Evolutionary conservation across 30 jellyfish, hydroid and myxozoan genomes (phyloP).

Genomic region (Cassiopea xamachana): DNA sequence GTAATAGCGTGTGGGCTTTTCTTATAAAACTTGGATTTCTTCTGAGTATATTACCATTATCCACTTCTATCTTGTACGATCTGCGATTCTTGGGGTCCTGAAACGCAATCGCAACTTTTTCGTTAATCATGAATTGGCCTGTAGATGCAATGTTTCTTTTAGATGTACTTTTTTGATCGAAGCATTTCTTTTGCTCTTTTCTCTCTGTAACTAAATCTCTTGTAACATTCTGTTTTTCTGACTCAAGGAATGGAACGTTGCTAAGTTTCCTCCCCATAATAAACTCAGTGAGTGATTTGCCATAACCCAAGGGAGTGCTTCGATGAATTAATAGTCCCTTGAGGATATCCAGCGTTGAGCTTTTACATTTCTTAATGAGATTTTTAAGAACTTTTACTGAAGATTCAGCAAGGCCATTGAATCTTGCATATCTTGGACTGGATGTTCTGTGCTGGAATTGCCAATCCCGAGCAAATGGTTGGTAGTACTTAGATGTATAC

Average conservation of each 20-base stretch:
- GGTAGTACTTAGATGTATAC: neutral
- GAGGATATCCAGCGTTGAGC: conserved; percentile 41
- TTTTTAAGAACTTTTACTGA: conserved; percentile 41
- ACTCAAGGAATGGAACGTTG: conserved; percentile 21
- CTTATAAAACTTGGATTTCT: conserved; percentile 15
- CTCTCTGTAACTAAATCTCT: neutral
- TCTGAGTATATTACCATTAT: conserved; percentile 27
- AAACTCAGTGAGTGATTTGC: conserved; percentile 54
- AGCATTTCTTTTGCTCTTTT: neutral
- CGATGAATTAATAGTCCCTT: conserved; percentile 50
- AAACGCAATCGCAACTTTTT: neutral
- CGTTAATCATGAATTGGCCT: neutral
- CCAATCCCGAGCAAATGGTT: too few species aligned
- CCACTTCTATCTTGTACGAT: conserved; percentile 24
- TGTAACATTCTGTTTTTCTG: neutral
- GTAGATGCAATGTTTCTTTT: neutral
- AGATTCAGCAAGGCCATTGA: conserved; percentile 10
- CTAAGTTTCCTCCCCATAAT: conserved; percentile 34
- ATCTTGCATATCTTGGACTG: too few species aligned
- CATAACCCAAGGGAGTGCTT: conserved; percentile 55
- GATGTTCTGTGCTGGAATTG: too few species aligned
- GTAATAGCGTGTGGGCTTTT: conserved; percentile 13
- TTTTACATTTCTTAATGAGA: conserved; percentile 51
- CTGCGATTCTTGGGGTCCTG: conserved; percentile 3
- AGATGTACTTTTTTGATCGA: neutral